Evolutionary conservation across 1,140 invertebrate species (phyloP), one percentile per base, ranked within the genome.

Genomic region (Sinonovacula constricta): DNA sequence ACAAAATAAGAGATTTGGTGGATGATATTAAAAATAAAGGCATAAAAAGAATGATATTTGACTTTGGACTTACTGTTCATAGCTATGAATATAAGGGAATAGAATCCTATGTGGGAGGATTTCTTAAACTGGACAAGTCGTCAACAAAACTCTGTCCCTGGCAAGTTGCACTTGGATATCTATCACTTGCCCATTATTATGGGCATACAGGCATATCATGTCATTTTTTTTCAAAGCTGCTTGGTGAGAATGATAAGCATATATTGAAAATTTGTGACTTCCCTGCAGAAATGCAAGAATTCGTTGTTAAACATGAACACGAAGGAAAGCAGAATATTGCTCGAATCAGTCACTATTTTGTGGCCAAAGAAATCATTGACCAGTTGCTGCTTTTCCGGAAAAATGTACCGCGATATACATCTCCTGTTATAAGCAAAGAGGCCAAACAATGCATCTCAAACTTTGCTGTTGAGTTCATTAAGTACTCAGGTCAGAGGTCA

Each of bases 311-410:
- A 15, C 79, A 82, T 51, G 36, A 33, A 18, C 75, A 80, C 22
- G 77, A 82, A 59, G 60, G 63, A 2, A 69, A 60, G 63, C 18
- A 14, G 3, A 60, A 83, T 7, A 78, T 75, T 15, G 71, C 85
- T 7, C 59, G 85, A 14, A 81, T 83, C 18, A 81, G 80, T 36
- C 83, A 86, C 39, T 82, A 81, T 51, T 30, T 81, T 10, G 51
- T 86, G 24, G 85, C 85, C n/a, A 83, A 77, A 54, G 85, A 86
- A 68, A 86, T 86, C 5, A 49, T 86, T 1, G 83, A 86, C 14
- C 82, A 81, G 24, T 60, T 82, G 12, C 34, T 80, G 15, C 18
- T 34, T 7, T 26, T 34, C 49, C 28, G 28, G 14, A 34, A 15
- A 34, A 24, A 34, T 57, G 22, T 26, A 10, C 18, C 45, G 0